Percentiles rank a stretch among this genome's conserved stretches.
Evolutionary conservation across 2,113 vertebrate genomes (phyloP).

Genomic region (Mustelus asterias): DNA sequence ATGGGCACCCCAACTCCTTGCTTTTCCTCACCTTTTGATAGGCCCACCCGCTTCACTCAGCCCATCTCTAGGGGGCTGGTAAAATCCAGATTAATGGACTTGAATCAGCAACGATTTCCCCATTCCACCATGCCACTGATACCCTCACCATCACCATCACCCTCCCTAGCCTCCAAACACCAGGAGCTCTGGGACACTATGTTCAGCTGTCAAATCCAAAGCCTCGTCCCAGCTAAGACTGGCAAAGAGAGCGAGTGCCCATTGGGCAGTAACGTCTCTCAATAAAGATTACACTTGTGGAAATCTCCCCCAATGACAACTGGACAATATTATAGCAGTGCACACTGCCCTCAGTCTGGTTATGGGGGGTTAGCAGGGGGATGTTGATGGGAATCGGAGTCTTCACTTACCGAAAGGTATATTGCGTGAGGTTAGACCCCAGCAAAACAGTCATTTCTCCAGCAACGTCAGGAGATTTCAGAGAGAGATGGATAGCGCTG

Average conservation of each 20-base stretch:
- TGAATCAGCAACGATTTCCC: neutral
- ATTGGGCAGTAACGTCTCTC: neutral
- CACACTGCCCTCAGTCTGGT: neutral
- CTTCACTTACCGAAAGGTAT: constrained; percentile 74
- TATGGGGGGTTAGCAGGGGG: neutral
- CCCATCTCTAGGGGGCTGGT: neutral
- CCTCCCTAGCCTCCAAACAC: neutral
- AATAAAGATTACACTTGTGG: neutral
- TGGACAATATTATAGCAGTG: neutral
- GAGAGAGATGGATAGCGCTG: constrained; percentile 72
- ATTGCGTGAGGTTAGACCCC: constrained; percentile 67
- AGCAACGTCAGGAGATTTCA: constrained; percentile 60
- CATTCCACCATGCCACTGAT: neutral
- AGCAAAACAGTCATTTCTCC: constrained; percentile 61
- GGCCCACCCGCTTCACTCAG: neutral
- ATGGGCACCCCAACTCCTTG: neutral
- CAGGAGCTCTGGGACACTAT: neutral
- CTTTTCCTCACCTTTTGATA: neutral
- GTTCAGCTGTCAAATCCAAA: neutral
- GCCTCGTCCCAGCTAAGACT: neutral
- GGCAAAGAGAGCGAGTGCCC: neutral
- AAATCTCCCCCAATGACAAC: neutral
- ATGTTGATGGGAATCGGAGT: neutral
- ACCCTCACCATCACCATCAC: no score
- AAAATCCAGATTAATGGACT: neutral